Base-by-base conservation (phyloP, 2,113 vertebrate genomes). In the Dicentrarchus labrax region DNA sequence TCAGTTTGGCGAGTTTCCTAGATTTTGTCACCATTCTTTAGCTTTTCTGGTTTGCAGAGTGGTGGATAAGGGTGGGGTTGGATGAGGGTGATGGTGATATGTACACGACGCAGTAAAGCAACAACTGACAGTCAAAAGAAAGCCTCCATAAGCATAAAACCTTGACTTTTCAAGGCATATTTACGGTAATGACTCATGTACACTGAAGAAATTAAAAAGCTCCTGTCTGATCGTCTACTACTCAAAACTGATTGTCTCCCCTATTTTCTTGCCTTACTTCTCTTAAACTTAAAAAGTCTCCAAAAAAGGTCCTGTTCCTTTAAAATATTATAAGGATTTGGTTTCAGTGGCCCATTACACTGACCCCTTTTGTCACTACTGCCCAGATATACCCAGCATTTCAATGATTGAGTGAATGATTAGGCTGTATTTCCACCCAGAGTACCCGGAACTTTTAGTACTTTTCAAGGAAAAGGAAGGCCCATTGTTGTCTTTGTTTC, bases 1-100 rank as follows among this genome's bases (percentile, higher is more conserved):
- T 22, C 43, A 7, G 39, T 62, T 53, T 84, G 76, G 64, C 68
- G 41, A 5, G 12, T 54, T 84, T 79, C 67, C 61, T 69, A 21
- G 57, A 69, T 19, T 72, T 41, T 72, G 62, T 19, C 17, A 13
- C 74, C 19, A 36, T 24, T 39, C 69, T 73, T 51, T 61, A 48
- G 77, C 13, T 59, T 56, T 41, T 72, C 48, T 72, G 30, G 51
- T 47, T 30, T 65, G 48, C 19, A 43, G 43, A 39, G 45, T 30
- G 30, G 30, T 30, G 30, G 30, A 30, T 30, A 30, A 30, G 30
- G 30, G 30, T 30, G 30, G 30, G 30, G 30, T 30, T 30, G 30
- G 30, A 30, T 30, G 30, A 30, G 30, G 30, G 30, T 30, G 38
- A 22, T n/a, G 17, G 22, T 39, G 2, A 56, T 21, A 56, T 56